phyloP scores from a whole-genome alignment of 2,888 invertebrate species.

The Drosophila antonietae region DNA sequence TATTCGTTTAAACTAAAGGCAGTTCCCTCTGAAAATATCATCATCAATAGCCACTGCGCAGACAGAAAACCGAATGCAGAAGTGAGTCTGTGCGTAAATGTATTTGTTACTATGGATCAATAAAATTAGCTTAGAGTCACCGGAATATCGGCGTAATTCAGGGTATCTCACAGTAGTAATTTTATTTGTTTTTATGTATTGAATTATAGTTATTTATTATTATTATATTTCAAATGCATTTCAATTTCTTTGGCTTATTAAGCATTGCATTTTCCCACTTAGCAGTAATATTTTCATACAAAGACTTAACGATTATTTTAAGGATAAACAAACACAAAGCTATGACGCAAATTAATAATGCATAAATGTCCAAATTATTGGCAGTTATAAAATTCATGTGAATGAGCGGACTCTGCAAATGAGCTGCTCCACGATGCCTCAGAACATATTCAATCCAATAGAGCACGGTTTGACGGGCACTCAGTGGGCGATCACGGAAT shows the following conservation, averaged over 20 bases:
- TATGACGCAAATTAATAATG: constrained; percentile 34
- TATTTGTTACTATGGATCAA: too few relatives aligned
- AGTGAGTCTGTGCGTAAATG: too few relatives aligned
- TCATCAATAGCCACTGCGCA: too few relatives aligned
- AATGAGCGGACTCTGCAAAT: constrained; percentile 85
- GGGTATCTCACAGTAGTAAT: neutral
- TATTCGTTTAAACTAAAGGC: too few relatives aligned
- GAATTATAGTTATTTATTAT: too few relatives aligned
- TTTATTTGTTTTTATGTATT: neutral
- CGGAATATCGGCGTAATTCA: too few relatives aligned
- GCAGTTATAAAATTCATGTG: constrained; percentile 84
- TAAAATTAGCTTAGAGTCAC: too few relatives aligned
- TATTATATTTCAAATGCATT: neutral
- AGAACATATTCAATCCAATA: constrained; percentile 87
- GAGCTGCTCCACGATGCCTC: constrained; percentile 85
- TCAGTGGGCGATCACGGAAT: constrained; percentile 86
- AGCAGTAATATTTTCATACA: accelerated
- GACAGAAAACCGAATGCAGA: too few relatives aligned
- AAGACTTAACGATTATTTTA: neutral
- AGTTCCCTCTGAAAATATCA: too few relatives aligned
- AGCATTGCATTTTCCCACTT: too few relatives aligned
- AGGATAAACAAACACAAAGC: neutral
- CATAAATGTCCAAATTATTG: constrained; percentile 85
- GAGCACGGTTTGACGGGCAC: constrained; percentile 85
- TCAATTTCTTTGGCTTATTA: neutral